Percentiles rank a stretch among this genome's conserved stretches.
Conservation (phyloP, 2,113 vertebrate species). For the Zosterops japonicus region DNA sequence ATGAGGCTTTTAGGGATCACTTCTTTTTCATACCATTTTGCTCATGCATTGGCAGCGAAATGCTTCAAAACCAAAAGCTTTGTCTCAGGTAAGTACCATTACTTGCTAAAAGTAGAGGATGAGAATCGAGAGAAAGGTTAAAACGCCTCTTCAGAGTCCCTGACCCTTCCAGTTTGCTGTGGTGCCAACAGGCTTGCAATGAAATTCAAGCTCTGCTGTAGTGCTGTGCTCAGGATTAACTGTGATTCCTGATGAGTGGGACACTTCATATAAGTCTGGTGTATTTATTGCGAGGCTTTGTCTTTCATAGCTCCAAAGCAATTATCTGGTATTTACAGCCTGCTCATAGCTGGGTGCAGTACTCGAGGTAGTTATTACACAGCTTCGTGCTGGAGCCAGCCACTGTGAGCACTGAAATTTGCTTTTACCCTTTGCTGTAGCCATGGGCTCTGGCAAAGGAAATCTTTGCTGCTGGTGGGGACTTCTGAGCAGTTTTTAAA, state of each 20-base stretch:
- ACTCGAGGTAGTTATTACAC: not conserved
- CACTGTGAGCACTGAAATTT: not conserved
- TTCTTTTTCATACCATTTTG: not conserved
- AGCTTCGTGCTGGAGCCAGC: not conserved
- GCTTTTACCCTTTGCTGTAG: not conserved
- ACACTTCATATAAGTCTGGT: not conserved
- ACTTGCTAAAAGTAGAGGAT: not conserved
- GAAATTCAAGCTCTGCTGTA: not conserved
- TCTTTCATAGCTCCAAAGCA: not conserved
- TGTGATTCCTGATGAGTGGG: not conserved
- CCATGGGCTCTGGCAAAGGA: not conserved
- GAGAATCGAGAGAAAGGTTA: not conserved
- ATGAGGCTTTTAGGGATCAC: not conserved
- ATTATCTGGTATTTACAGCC: not conserved
- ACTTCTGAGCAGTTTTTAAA: not conserved
- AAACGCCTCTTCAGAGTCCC: not conserved
- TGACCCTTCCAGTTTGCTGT: not conserved
- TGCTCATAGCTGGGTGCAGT: not conserved
- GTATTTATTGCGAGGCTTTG: not conserved
- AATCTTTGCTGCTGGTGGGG: not conserved
- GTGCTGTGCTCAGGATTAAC: not conserved
- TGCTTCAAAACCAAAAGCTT: not conserved
- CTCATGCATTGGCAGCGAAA: not conserved
- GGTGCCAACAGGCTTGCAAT: not conserved
- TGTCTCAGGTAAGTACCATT: not conserved